These are phyloP conservation scores for Formica aserva DNA, from an alignment of 2,888 invertebrate species.

Conservation along the genomic window DNA sequence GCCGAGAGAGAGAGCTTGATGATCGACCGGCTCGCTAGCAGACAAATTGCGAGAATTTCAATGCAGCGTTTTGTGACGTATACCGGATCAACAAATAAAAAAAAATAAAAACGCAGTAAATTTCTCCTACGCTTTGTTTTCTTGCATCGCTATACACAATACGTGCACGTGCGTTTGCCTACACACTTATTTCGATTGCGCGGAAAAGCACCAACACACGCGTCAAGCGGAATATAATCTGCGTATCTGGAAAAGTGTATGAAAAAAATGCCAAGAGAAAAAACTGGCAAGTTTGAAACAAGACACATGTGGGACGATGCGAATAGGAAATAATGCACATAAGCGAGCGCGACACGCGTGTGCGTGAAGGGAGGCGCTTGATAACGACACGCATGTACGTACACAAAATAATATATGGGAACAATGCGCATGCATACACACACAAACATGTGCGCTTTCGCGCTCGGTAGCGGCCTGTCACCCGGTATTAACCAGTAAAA, in stretches of 20 bases:
- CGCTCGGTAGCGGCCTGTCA: slow-evolving; percentile 46
- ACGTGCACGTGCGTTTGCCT: slow-evolving; percentile 15
- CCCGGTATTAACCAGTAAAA: slow-evolving; percentile 55
- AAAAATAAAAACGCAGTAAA: slow-evolving; percentile 67
- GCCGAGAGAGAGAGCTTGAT: slow-evolving; percentile 40
- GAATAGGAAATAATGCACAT: slow-evolving; percentile 37
- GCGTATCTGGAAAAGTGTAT: slow-evolving; percentile 26
- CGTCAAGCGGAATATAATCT: slow-evolving; percentile 24
- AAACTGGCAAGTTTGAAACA: slow-evolving; percentile 31
- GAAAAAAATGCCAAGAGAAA: slow-evolving; percentile 34
- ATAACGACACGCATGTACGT: slow-evolving; percentile 24
- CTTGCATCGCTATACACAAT: neutral
- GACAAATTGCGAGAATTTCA: slow-evolving; percentile 79
- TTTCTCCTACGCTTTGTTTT: slow-evolving; percentile 52
- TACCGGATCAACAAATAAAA: slow-evolving; percentile 72
- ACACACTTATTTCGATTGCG: neutral
- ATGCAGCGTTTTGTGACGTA: slow-evolving; percentile 68
- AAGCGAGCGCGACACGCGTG: neutral
- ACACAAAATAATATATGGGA: slow-evolving; percentile 45
- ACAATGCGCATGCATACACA: slow-evolving; percentile 57
- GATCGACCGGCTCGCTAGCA: slow-evolving; percentile 63
- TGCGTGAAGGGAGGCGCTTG: neutral
- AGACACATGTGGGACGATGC: slow-evolving; percentile 31
- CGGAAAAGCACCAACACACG: slow-evolving; percentile 1
- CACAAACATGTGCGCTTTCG: slow-evolving; percentile 56